Percentiles rank a stretch among this genome's conserved stretches.
Conservation (phyloP, 2,888 invertebrate genomes). For the Eristalis pertinax region DNA sequence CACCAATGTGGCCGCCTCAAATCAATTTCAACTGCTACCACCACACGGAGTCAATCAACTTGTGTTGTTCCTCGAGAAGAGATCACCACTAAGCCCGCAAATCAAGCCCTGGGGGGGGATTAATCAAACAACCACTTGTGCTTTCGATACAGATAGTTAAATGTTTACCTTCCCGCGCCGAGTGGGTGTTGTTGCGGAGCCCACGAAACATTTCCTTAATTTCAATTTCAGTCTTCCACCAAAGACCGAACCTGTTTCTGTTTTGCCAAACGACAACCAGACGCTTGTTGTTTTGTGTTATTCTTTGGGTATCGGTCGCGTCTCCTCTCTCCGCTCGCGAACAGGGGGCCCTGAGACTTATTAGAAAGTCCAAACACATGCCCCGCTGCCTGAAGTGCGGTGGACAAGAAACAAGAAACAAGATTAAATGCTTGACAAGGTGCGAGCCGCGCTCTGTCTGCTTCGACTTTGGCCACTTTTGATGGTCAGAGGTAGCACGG, state of each 20-base stretch:
- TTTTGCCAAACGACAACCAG: not conserved
- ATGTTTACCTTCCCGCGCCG: not conserved
- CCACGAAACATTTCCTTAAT: slow-evolving; percentile 3
- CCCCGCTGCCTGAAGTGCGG: not conserved
- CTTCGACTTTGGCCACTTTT: not conserved
- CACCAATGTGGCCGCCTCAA: not conserved
- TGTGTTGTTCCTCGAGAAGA: not conserved
- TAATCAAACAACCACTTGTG: slow-evolving; percentile 12
- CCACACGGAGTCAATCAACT: not conserved
- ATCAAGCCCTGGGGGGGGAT: not conserved
- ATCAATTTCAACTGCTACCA: not conserved
- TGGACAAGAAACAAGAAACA: not conserved
- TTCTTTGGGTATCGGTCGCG: not conserved
- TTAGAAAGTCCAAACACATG: slow-evolving; percentile 8
- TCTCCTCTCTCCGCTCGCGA: not conserved
- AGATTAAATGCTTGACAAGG: not conserved
- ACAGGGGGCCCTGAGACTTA: not conserved
- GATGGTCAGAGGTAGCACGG: not conserved
- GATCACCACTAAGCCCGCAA: not conserved
- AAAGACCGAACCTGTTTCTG: not conserved
- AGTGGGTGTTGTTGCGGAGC: not conserved
- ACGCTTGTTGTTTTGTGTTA: not conserved
- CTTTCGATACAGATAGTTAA: slow-evolving; percentile 4
- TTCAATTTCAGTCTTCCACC: not conserved
- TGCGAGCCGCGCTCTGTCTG: not conserved